Percentiles rank a stretch among this genome's conserved stretches.
Evolutionary conservation across 2,113 vertebrate species (phyloP).

Genomic region (Dipodomys spectabilis): DNA sequence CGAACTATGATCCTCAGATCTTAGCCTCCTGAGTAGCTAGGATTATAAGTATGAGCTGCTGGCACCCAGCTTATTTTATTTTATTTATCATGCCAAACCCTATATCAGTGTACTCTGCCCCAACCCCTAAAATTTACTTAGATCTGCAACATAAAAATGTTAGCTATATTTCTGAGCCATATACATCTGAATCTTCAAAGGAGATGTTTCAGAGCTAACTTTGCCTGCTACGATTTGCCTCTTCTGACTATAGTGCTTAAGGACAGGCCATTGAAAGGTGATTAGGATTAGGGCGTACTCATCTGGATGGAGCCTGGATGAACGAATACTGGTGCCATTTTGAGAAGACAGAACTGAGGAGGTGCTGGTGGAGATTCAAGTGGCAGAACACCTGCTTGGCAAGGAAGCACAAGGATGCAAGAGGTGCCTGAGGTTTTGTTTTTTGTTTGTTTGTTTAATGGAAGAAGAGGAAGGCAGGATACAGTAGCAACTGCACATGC

Average conservation of each 20-base stretch:
- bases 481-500: no score
- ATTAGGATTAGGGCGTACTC: neutral
- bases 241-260: neutral
- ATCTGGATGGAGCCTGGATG: neutral
- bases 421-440: no score
- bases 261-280: neutral
- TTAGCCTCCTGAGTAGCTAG: no score
- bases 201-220: constrained; percentile 32
- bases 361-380: no score
- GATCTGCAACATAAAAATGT: constrained; percentile 3
- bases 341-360: neutral
- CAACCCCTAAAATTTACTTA: constrained; percentile 12
- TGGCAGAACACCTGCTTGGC: no score
- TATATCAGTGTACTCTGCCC: neutral
- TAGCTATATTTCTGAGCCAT: neutral
- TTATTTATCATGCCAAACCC: neutral
- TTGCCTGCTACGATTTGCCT: neutral
- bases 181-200: neutral
- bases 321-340: neutral
- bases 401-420: no score
- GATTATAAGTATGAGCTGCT: no score
- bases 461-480: no score
- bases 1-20: no score
- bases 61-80: no score
- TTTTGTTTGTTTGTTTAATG: no score